Conservation (phyloP, 2,797 vertebrate genomes). For the Pantherophis vulpinus region DNA sequence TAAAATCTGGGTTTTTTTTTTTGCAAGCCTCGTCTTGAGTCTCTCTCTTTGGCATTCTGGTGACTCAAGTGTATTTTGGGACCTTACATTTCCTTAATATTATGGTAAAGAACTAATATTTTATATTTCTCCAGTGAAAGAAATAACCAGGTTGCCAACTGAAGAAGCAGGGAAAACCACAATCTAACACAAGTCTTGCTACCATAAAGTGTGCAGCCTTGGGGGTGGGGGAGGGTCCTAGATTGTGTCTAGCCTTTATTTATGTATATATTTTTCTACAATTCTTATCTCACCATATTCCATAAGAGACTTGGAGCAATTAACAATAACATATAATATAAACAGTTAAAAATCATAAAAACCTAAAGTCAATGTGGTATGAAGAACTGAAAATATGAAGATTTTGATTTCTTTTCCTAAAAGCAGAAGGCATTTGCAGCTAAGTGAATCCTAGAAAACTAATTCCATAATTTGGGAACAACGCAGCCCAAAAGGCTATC, state of each 20-base stretch:
- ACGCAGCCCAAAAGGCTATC: neutral
- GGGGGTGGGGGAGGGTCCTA: neutral
- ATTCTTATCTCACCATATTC: neutral
- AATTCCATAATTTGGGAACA: neutral
- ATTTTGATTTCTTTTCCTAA: neutral
- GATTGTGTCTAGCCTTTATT: neutral
- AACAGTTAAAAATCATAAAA: neutral
- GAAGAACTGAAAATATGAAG: neutral
- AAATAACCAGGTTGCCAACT: neutral
- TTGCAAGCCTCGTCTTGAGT: too few species aligned
- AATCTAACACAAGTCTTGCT: neutral
- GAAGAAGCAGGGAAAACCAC: neutral
- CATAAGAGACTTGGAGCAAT: neutral
- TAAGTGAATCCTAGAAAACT: neutral
- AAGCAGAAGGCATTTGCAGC: neutral
- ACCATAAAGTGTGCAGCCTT: neutral
- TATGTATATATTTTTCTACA: neutral
- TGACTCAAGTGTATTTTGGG: too few species aligned
- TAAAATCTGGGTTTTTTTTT: too few species aligned
- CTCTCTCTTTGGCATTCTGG: too few species aligned
- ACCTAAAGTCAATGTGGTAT: neutral
- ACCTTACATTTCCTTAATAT: too few species aligned
- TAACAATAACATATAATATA: neutral
- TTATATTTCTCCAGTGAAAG: neutral
- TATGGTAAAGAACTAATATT: neutral